Percentiles rank a stretch among this genome's conserved stretches.
These are phyloP conservation scores for Dioctria linearis DNA, from an alignment of 2,888 invertebrate genomes.

Conservation along the genomic window DNA sequence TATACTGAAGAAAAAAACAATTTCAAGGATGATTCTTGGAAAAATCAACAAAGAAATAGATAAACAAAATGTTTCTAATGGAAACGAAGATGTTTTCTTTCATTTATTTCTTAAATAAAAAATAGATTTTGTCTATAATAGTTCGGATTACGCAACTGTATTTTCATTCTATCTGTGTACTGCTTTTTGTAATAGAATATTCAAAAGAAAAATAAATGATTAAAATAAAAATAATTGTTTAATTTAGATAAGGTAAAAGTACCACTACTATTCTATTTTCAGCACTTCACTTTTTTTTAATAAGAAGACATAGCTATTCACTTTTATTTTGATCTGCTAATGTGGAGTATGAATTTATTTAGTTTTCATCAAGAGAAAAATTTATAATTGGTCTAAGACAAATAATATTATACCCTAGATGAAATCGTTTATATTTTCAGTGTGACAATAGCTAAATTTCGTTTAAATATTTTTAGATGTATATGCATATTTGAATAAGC, in stretches of 20 bases:
- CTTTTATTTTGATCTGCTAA: too few relatives aligned
- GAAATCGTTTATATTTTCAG: too few relatives aligned
- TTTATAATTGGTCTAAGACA: too few relatives aligned
- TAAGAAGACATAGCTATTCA: too few relatives aligned
- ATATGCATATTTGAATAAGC: too few relatives aligned
- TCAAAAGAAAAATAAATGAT: constrained; percentile 49
- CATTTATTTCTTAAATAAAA: constrained; percentile 14
- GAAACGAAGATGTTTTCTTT: constrained; percentile 7
- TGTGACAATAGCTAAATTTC: too few relatives aligned
- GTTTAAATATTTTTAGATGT: too few relatives aligned
- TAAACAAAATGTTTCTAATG: neutral
- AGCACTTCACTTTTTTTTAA: too few relatives aligned
- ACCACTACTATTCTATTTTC: neutral
- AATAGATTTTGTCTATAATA: neutral
- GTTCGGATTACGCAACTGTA: neutral
- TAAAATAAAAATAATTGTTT: constrained; percentile 18
- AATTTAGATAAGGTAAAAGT: neutral
- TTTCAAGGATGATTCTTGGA: too few relatives aligned
- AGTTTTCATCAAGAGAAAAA: too few relatives aligned
- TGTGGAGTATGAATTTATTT: too few relatives aligned
- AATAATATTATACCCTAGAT: too few relatives aligned
- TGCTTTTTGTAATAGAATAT: constrained; percentile 51
- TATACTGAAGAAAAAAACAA: neutral
- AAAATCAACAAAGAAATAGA: neutral
- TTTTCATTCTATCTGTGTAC: constrained; percentile 18